Evolutionary conservation across 2,113 vertebrate species (phyloP).

Genomic region (Smithornis capensis): DNA sequence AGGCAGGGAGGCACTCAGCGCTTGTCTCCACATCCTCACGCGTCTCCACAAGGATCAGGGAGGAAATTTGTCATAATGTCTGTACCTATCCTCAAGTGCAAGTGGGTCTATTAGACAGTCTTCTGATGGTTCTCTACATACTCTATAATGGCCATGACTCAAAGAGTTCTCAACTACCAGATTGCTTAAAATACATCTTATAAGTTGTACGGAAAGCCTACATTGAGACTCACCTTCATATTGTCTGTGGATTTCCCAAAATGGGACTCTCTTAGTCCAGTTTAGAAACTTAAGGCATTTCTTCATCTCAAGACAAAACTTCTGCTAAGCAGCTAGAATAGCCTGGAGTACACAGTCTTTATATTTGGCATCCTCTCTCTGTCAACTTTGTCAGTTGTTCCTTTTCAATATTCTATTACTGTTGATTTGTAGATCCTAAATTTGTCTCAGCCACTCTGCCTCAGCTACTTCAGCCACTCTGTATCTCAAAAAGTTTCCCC

Average conservation of each 20-base stretch:
- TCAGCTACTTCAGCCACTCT: not conserved
- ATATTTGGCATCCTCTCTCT: not conserved
- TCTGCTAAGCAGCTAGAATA: not conserved
- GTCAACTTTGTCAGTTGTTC: not conserved
- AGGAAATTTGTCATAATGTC: not conserved
- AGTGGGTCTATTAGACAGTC: not conserved
- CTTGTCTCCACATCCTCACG: not conserved
- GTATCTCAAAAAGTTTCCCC: not conserved
- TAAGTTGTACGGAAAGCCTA: not conserved
- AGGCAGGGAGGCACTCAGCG: not conserved
- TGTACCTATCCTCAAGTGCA: not conserved
- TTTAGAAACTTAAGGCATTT: not conserved
- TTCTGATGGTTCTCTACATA: not conserved
- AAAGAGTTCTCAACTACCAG: not conserved
- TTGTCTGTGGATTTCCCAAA: not conserved
- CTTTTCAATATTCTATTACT: not conserved
- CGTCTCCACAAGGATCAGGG: not conserved
- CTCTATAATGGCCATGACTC: not conserved
- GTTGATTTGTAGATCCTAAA: not conserved
- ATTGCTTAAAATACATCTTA: not conserved
- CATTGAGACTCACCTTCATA: not conserved
- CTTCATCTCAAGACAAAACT: not conserved
- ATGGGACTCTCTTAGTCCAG: too few relatives aligned
- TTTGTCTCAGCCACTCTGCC: not conserved
- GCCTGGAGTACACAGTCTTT: not conserved